These are phyloP conservation scores for Urosaurus nigricauda DNA, from an alignment of 2,797 vertebrate species.

Conservation along the genomic window DNA sequence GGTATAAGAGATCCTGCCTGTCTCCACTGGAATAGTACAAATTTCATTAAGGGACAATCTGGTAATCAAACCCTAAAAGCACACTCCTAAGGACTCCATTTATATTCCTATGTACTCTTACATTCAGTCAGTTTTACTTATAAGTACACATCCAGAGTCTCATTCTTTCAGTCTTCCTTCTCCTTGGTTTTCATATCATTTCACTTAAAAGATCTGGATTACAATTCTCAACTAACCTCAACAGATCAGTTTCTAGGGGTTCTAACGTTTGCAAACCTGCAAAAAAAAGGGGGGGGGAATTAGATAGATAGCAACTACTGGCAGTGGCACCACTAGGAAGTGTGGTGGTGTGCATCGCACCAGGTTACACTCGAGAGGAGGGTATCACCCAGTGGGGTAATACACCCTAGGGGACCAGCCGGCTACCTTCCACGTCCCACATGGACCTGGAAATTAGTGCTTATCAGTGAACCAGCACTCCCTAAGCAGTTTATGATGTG, in stretches of 20 bases:
- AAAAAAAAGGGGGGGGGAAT: background rate
- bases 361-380: too few relatives aligned
- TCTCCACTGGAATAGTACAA: background rate
- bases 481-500: too few relatives aligned
- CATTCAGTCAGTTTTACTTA: background rate
- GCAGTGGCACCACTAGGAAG: too few relatives aligned
- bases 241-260: background rate
- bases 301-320: background rate
- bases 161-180: background rate
- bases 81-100: too few relatives aligned
- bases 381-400: too few relatives aligned
- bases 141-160: background rate
- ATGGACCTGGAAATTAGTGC: too few relatives aligned
- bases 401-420: too few relatives aligned
- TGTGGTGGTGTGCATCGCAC: too few relatives aligned
- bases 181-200: background rate
- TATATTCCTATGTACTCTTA: background rate
- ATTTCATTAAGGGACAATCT: background rate
- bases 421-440: too few relatives aligned
- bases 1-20: background rate
- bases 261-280: background rate
- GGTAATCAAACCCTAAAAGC: background rate
- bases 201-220: background rate
- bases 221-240: background rate
- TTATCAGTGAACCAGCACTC: too few relatives aligned